A percentile compares a stretch with the other conserved stretches of the same genome.
phyloP scores from a whole-genome alignment of 2,888 invertebrate species.

The Magallana nippona region DNA sequence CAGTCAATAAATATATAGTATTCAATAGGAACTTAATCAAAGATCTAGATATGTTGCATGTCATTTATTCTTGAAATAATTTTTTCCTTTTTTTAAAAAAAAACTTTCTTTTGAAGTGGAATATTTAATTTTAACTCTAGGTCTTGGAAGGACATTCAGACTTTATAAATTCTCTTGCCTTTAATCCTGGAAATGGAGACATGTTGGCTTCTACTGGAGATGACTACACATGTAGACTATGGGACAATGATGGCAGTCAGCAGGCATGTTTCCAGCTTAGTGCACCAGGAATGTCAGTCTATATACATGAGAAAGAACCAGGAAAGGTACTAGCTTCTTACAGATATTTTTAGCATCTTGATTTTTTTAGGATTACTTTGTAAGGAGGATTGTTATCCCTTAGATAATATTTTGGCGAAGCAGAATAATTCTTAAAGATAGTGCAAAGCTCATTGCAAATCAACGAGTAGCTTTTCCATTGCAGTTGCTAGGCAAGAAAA shows the following conservation, averaged over 20 bases:
- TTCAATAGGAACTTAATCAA: not conserved
- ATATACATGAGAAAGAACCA: constrained; percentile 87
- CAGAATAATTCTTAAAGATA: no score
- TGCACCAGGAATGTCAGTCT: constrained; percentile 83
- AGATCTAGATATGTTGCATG: no score
- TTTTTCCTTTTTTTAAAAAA: constrained; percentile 34
- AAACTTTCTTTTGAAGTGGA: no score
- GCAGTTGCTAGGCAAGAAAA: no score
- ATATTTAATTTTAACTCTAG: constrained; percentile 74
- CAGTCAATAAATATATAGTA: not conserved
- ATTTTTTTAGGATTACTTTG: no score
- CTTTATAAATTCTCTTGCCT: constrained; percentile 86
- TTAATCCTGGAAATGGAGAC: constrained; percentile 85
- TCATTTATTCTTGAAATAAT: not conserved
- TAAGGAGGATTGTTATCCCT: not conserved
- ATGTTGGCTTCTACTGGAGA: constrained; percentile 88
- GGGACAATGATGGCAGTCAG: constrained; percentile 82
- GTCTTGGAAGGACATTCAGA: constrained; percentile 84
- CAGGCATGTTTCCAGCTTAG: constrained; percentile 84
- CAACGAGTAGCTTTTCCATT: no score
- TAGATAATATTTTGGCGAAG: no score
- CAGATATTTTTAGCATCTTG: no score
- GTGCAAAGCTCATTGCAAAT: no score
- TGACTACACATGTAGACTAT: constrained; percentile 87
- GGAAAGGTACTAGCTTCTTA: constrained; percentile 81